Evolutionary conservation across 2,113 vertebrate genomes (phyloP).

Genomic region (Chaetodon trifascialis): DNA sequence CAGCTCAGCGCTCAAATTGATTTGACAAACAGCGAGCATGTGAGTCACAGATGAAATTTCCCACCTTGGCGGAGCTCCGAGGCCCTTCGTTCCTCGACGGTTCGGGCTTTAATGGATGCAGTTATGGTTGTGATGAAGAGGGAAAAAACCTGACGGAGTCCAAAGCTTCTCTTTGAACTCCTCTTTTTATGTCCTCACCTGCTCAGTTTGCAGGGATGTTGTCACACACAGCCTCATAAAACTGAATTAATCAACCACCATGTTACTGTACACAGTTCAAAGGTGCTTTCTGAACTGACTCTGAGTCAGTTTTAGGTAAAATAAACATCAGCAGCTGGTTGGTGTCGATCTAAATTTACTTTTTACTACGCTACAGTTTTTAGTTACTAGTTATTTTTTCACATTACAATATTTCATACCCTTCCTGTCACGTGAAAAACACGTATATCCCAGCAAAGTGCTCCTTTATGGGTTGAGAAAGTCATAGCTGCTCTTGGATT

Average conservation of each 20-base stretch:
- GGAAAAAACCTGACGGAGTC: slow-evolving; percentile 27
- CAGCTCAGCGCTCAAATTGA: slow-evolving; percentile 12
- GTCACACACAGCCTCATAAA: slow-evolving; percentile 37
- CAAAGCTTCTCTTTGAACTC: slow-evolving; percentile 25
- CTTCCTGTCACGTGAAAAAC: no score
- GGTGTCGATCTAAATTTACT: not conserved
- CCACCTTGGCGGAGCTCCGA: slow-evolving; percentile 16
- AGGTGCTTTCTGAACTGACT: slow-evolving; percentile 6
- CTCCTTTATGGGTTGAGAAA: no score
- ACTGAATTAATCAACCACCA: slow-evolving; percentile 45
- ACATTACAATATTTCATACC: no score
- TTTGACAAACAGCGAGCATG: slow-evolving; percentile 36
- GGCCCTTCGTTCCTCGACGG: not conserved
- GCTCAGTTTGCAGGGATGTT: slow-evolving; percentile 7
- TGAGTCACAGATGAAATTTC: slow-evolving; percentile 52
- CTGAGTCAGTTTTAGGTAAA: slow-evolving; percentile 29
- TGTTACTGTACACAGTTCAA: slow-evolving; percentile 15
- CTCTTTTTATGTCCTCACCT: slow-evolving; percentile 39
- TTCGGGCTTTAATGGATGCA: slow-evolving; percentile 8
- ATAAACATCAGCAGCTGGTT: slow-evolving; percentile 43
- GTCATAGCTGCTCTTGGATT: no score
- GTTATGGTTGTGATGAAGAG: not conserved
- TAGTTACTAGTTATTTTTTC: no score
- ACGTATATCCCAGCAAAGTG: no score
- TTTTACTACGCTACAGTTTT: no score